Evolutionary conservation across 2,797 vertebrate species (phyloP), one percentile per base, ranked within the genome.

Genomic region (Hoplostethus atlanticus): DNA sequence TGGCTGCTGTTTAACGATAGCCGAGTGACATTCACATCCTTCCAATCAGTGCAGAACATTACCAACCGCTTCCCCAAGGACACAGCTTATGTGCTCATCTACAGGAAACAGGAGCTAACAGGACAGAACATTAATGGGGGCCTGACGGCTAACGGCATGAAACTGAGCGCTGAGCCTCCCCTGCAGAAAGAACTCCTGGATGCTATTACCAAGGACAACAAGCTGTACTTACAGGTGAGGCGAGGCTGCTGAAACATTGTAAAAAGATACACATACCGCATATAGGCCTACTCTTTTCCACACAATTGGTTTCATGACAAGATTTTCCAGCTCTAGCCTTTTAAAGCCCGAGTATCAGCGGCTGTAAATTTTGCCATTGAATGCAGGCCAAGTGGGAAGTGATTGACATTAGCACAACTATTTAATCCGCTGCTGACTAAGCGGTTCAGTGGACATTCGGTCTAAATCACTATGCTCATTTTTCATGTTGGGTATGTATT

Each of bases 1-100:
- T 99, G 98, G 98, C 96, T 98, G 93, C 94, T 99, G 77, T 99
- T 99, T 92, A 99, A 99, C 85, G 98, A 99, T 80, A 99, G 97
- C 92, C 93, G 98, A 89, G 98, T 99, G 92, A 97, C 98, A 0
- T 99, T 97, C 93, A 97, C 98, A 66, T 98, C 97, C 66, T 97
- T 99, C 92, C 96, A 97, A 55, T 99, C 97, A n/a, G 97, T 99
- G 88, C 97, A 98, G 90, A 98, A 98, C 93, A 96, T 99, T 76
- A 99, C 98, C 3, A 97, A 95, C 88, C 95, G 97, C 67, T 99
- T 99, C 94, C 98, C 98, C 75, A 99, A 99, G 93, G 98, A 99
- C 93, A 99, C 98, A 1, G 98, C 97, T 36, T 99, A 99, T 79
- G 97, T 99, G 81, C 93, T 99, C 56, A 95, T 99, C 83, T 99